Evolutionary conservation across 1,140 invertebrate species (phyloP), one percentile per base, ranked within the genome.

Genomic region (Drosophila dunni): DNA sequence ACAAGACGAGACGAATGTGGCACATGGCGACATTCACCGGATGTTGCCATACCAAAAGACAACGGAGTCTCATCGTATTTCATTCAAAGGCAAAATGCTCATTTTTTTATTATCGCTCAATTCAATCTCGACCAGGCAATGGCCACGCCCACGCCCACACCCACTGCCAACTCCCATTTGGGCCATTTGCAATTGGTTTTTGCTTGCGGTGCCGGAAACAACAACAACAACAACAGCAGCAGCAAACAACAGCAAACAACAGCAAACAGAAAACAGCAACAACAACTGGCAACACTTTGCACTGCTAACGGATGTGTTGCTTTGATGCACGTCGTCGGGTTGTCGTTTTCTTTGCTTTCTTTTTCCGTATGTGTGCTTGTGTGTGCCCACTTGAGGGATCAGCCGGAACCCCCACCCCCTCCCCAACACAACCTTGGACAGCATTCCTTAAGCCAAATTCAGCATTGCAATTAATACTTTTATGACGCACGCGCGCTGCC

Each of bases 401-500:
- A 44, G 24, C 3, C 5, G 17, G n/a, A n/a, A n/a, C n/a, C n/a
- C n/a, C n/a, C n/a, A 20, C 17, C 17, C 17, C 17, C 17, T 20
- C 17, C 17, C 1, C 17, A 9, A 13, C 46, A 9, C 46, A 56
- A 44, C 44, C 54, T 40, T 60, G 64, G 20, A 48, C 64, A 20
- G 17, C 7, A 13, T 24, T 7, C 50, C 44, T 74, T 78, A 86
- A 75, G 83, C 68, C 67, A 71, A 68, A 79, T 83, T 83, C 78
- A 65, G 72, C 38, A 38, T 36, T 86, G 79, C 69, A 88, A 86
- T 86, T 86, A 86, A 86, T 86, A 79, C 77, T 88, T 88, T 86
- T 77, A 89, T 62, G 76, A 46, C 40, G 40, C 57, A 17, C 56
- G 42, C 64, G 42, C 64, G 48, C 34, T 48, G 48, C 65, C 54